These are phyloP conservation scores for Pelusios castaneus DNA, from an alignment of 2,113 vertebrate species.

Conservation along the genomic window DNA sequence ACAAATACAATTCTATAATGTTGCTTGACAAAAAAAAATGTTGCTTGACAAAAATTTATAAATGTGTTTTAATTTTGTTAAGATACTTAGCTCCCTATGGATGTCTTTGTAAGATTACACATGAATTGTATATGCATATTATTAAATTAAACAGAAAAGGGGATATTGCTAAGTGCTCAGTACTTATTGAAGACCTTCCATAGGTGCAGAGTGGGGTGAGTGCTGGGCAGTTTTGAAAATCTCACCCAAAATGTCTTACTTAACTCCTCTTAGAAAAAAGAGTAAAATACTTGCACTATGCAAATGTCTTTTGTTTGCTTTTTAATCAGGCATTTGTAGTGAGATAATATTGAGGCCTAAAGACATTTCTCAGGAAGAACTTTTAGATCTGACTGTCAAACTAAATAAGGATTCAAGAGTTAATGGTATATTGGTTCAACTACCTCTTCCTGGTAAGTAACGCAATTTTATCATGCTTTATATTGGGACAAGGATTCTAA, in stretches of 20 bases:
- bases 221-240: accelerated
- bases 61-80: neutral
- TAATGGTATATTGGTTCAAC: slow-evolving; percentile 90
- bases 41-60: neutral
- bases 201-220: neutral
- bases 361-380: slow-evolving; percentile 88
- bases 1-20: neutral
- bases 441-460: slow-evolving; percentile 85
- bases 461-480: neutral
- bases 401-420: slow-evolving; percentile 89
- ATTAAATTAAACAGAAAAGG: neutral
- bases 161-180: accelerated
- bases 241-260: neutral
- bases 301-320: neutral
- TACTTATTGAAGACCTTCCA: neutral
- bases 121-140: neutral
- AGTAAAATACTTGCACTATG: neutral
- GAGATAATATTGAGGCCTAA: slow-evolving; percentile 87
- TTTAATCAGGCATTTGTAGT: slow-evolving; percentile 81
- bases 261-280: neutral
- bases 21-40: neutral
- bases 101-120: accelerated
- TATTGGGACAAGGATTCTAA: neutral
- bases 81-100: neutral
- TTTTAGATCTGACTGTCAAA: slow-evolving; percentile 85